Evolutionary conservation across 2,888 invertebrate species (phyloP).

Genomic region (Scaptomyza polygonia): DNA sequence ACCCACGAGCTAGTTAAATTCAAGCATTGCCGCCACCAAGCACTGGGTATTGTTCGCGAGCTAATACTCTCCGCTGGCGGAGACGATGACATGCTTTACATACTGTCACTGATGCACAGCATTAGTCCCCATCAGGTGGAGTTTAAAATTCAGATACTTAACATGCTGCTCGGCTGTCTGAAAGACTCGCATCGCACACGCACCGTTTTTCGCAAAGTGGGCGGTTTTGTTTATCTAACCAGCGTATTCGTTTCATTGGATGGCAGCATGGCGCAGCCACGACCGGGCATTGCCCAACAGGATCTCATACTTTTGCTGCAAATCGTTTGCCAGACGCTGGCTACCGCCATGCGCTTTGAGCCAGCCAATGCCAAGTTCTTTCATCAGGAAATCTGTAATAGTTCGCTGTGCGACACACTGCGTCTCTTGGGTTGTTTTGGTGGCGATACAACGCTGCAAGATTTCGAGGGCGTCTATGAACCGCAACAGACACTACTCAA

Average conservation of each 20-base stretch:
- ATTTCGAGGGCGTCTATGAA: conserved; percentile 83
- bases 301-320: conserved; percentile 92
- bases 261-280: conserved; percentile 88
- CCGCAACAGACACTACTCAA: conserved; percentile 82
- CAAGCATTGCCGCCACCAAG: conserved; percentile 92
- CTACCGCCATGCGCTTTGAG: conserved; percentile 99
- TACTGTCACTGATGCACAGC: conserved; percentile 96
- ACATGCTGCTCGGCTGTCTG: conserved; percentile 93
- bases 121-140: conserved; percentile 92
- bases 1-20: conserved; percentile 94
- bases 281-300: conserved; percentile 81
- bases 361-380: conserved; percentile 99
- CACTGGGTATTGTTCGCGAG: conserved; percentile 94
- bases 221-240: conserved; percentile 98
- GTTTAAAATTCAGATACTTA: conserved; percentile 95
- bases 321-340: conserved; percentile 96
- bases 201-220: conserved; percentile 98
- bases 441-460: conserved; percentile 85
- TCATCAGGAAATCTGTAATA: conserved; percentile 97
- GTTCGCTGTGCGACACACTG: conserved; percentile 96
- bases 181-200: conserved; percentile 98
- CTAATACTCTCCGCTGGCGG: conserved; percentile 95
- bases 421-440: conserved; percentile 96
- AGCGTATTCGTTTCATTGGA: conserved; percentile 97
- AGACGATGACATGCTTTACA: conserved; percentile 97